Percentiles rank a stretch among this genome's conserved stretches.
phyloP scores from a whole-genome alignment of 64 coral and sea anemone genomes.

The Montipora efflorescens region DNA sequence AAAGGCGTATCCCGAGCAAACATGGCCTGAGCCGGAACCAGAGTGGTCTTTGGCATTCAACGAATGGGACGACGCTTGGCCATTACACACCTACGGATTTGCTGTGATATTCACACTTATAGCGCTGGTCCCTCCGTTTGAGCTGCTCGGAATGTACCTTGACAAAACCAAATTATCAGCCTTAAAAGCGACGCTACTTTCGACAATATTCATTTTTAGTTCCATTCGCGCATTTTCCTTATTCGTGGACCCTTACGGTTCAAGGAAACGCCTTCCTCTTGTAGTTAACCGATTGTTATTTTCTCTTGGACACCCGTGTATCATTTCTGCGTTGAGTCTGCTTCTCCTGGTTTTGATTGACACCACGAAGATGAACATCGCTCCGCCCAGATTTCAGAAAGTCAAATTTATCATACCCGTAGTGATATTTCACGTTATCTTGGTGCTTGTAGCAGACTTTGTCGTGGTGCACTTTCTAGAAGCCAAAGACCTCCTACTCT shows the following conservation, averaged over 20 bases:
- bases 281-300: constrained; percentile 62
- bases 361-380: constrained; percentile 95
- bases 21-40: constrained; percentile 88
- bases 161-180: constrained; percentile 51
- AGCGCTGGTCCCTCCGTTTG: constrained; percentile 46
- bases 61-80: constrained; percentile 84
- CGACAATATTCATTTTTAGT: constrained; percentile 72
- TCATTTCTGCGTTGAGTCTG: constrained; percentile 74
- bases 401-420: constrained; percentile 75
- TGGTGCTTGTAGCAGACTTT: constrained; percentile 78
- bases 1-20: constrained; percentile 44
- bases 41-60: constrained; percentile 65
- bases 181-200: constrained; percentile 71
- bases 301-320: constrained; percentile 83
- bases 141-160: constrained; percentile 66
- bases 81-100: constrained; percentile 79
- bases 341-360: constrained; percentile 91
- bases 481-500: constrained; percentile 75
- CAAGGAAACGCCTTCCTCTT: constrained; percentile 48
- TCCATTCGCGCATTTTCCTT: constrained; percentile 62
- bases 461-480: constrained; percentile 65
- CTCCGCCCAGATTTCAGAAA: constrained; percentile 87
- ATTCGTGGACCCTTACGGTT: constrained; percentile 79
- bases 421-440: constrained; percentile 64
- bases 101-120: constrained; percentile 56